Evolutionary conservation across 37 sponge, comb jelly and placozoan species (phyloP), one percentile per base, ranked within the genome.

Genomic region (Chondrilla cf. caribensis): DNA sequence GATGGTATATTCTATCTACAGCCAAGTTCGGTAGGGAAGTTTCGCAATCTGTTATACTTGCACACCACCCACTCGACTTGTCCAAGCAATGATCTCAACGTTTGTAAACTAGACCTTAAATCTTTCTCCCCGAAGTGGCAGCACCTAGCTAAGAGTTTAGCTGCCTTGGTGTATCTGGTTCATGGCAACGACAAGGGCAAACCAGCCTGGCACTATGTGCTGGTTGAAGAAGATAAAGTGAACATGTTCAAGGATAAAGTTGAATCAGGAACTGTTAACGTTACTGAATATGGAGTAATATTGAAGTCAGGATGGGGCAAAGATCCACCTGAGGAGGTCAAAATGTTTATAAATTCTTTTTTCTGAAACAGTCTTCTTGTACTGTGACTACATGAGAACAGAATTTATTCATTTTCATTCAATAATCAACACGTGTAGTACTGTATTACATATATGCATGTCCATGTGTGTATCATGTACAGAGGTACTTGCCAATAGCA

Each of bases 201-300:
- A 51, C 81, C 82, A 77, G 91, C 88, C 2, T 90, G 91, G 91
- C 85, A 89, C 33, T 93, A 86, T 32, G 93, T 93, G 21, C 43
- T 92, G 40, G 75, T 92, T 31, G 78, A 83, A 7, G 87, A 86
- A 19, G 84, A 44, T n/a, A 59, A 82, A 8, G 67, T 81, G 22
- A 80, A 86, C 0, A 76, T 67, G 28, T 81, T 78, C 43, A 51
- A 79, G 71, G 73, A 82, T 29, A 58, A 71, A 58, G 62, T 78
- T 5, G 28, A 28, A 4, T 77, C 44, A 21, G 80, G 72, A 21
- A 67, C 41, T 15, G 42, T 89, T 33, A 83, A 93, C 78, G 73
- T 93, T 24, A 73, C 78, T 38, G 67, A 87, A 36, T 93, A 84
- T 87, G 94, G 94, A 22, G 35, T 67, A n/a, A 51, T 93, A 0